phyloP scores from a whole-genome alignment of 2,113 vertebrate genomes.

The western clawed frog (Xenopus tropicalis) region UCB_Xtro_10.0 CM004444.2:130074501-130075000 shows the following conservation, averaged over 20 bases:
- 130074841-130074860: conserved; percentile 78
- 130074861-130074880: conserved; percentile 80
- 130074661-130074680: neutral
- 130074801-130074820: conserved; percentile 71
- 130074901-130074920: conserved; percentile 58
- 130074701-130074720: conserved; percentile 3
- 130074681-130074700: conserved; percentile 1
- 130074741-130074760: conserved; percentile 40
- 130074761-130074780: conserved; percentile 41
- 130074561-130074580: conserved; percentile 24
- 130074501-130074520: neutral
- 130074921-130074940: conserved; percentile 48
- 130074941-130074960: conserved; percentile 48
- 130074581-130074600: neutral
- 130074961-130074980: conserved; percentile 24
- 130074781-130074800: conserved; percentile 68
- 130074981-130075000: conserved; percentile 19
- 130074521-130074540: neutral
- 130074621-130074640: conserved; percentile 24
- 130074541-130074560: too few species aligned
- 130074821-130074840: conserved; percentile 78
- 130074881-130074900: conserved; percentile 73
- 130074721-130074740: conserved; percentile 44
- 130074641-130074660: conserved; percentile 9
- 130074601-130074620: conserved; percentile 37